Evolutionary conservation across 2,113 vertebrate species (phyloP).

Genomic region (Brienomyrus longianalis): DNA sequence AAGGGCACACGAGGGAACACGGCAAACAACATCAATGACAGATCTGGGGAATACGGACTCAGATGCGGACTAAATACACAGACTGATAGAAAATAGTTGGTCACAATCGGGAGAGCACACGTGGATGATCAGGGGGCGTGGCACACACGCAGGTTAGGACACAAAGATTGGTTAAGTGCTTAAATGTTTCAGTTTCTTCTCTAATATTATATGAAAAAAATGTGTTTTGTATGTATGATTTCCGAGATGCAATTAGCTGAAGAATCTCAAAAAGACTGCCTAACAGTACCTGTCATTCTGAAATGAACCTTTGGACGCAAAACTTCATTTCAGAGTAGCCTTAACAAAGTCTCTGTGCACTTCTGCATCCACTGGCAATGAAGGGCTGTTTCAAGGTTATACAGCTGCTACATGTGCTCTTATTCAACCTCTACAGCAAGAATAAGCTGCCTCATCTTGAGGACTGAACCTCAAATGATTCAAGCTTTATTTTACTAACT

Average conservation of each 20-base stretch:
- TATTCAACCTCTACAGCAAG: neutral
- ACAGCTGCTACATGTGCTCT: neutral
- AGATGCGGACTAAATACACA: too few relatives aligned
- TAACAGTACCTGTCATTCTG: neutral
- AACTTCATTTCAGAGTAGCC: neutral
- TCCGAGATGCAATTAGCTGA: neutral
- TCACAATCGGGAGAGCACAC: too few relatives aligned
- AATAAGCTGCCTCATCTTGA: neutral
- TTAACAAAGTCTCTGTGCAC: neutral
- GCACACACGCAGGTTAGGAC: too few relatives aligned
- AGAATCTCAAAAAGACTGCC: neutral
- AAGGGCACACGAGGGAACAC: too few relatives aligned
- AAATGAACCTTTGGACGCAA: neutral
- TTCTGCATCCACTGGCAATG: neutral
- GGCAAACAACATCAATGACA: too few relatives aligned
- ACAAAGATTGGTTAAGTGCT: neutral
- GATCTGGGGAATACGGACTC: too few relatives aligned
- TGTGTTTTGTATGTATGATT: neutral
- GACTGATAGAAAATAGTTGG: too few relatives aligned
- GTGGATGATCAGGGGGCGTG: too few relatives aligned
- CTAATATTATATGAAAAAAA: neutral
- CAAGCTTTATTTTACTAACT: slow-evolving; percentile 3
- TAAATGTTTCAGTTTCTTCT: neutral
- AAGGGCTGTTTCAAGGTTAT: neutral
- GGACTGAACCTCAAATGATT: neutral